phyloP scores from a whole-genome alignment of 2,888 invertebrate species.

The Gymnocheta viridis region DNA sequence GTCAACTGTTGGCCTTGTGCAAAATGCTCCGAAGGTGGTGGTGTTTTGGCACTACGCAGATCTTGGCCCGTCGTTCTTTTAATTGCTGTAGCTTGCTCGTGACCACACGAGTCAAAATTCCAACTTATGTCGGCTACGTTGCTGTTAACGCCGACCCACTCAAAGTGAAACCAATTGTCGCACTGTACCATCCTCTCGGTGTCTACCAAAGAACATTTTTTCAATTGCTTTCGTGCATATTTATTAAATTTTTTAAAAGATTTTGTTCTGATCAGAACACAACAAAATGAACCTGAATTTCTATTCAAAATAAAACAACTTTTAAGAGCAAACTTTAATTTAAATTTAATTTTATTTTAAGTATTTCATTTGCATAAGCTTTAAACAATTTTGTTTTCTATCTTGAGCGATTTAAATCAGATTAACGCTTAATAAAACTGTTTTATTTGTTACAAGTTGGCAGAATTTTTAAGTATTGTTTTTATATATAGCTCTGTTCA shows the following conservation, averaged over 20 bases:
- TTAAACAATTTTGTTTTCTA: slow-evolving; percentile 6
- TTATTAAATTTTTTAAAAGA: too few relatives aligned
- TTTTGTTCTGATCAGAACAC: too few relatives aligned
- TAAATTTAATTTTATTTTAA: not conserved
- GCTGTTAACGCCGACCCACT: not conserved
- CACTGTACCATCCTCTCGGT: too few relatives aligned
- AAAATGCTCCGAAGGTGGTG: too few relatives aligned
- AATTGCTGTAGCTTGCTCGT: not conserved
- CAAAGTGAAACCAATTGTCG: too few relatives aligned
- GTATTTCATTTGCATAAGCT: not conserved
- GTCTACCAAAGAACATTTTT: not conserved
- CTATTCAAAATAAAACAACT: not conserved
- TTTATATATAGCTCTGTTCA: too few relatives aligned
- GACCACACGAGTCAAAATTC: not conserved
- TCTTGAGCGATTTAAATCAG: not conserved
- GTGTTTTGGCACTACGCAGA: not conserved
- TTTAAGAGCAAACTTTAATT: not conserved
- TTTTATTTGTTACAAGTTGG: not conserved
- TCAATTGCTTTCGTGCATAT: not conserved
- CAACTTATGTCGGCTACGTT: not conserved
- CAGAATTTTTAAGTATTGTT: too few relatives aligned
- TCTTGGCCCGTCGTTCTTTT: not conserved
- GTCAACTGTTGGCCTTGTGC: too few relatives aligned
- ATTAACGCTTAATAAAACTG: not conserved
- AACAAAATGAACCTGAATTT: too few relatives aligned